Evolutionary conservation across 2,113 vertebrate species (phyloP), one percentile per base, ranked within the genome.

Genomic region (Hippocampus comes): DNA sequence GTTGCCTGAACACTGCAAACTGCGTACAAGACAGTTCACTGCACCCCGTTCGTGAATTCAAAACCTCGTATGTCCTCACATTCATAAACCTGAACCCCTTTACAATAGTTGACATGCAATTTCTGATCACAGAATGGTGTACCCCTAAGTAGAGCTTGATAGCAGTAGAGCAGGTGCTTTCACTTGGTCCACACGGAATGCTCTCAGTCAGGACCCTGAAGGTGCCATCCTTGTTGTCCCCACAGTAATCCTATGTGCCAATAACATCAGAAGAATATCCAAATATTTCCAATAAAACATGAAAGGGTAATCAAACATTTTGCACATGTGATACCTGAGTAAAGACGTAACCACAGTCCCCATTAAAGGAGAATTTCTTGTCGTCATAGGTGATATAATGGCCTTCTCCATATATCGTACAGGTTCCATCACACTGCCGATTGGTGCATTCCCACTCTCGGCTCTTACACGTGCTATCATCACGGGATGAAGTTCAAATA

Each of bases 341-440:
- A 71, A 98, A 90, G 0, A 90, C 89, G 71, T 99, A 97, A 92
- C 93, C 90, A 91, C 97, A 99, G 49, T 91, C 90, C 25, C 97
- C 97, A 25, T 82, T 91, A 80, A 96, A 99, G 68, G 87, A 90
- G 69, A 93, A 99, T 63, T 91, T 93, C 77, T 91, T 94, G 10
- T 94, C 92, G 38, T 99, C 96, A 73, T 96, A 98, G 27, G 94
- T 97, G 67, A 90, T 90, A 68, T 94, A 95, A 90, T 99, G 95
- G 0, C 97, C 95, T 25, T 96, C 94, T 75, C 97, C 97, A 4
- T 96, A 97, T 69, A 95, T 93, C 1, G 92, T 88, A 21, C 97
- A 99, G 1, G 92, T 94, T 75, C 88, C 92, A 67, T 89, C 81
- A 83, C 97, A 99, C 10, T 93, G 73, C 4, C 91, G 64, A 0